Percentiles rank a stretch among this genome's conserved stretches.
These are phyloP conservation scores for Calameuta pallipes DNA, from an alignment of 2,888 invertebrate species.

Conservation along the genomic window DNA sequence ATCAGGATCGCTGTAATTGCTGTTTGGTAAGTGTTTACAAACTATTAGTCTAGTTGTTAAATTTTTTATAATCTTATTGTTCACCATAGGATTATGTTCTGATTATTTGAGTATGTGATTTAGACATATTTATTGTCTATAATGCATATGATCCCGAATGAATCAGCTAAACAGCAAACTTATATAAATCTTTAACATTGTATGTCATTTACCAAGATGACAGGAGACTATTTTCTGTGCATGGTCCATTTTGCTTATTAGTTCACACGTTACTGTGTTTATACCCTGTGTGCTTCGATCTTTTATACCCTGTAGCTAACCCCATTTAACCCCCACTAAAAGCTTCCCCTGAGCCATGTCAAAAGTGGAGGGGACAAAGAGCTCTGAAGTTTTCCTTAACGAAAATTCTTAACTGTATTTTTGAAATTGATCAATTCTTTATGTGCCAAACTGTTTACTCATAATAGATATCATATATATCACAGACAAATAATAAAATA, in stretches of 20 bases:
- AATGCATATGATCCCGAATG: no score
- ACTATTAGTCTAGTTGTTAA: no score
- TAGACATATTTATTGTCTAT: no score
- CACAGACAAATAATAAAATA: no score
- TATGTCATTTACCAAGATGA: constrained; percentile 34
- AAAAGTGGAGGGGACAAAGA: background rate
- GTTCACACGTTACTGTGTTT: constrained; percentile 38
- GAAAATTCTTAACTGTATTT: no score
- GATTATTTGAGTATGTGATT: no score
- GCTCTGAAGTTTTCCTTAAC: background rate
- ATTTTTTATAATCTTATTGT: background rate
- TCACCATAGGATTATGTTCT: no score
- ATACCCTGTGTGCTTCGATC: constrained; percentile 25
- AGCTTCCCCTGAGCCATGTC: background rate
- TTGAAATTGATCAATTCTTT: no score
- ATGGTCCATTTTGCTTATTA: constrained; percentile 33
- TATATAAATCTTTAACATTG: background rate
- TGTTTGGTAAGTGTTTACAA: constrained; percentile 44
- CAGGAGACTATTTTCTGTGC: constrained; percentile 26
- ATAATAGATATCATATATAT: no score
- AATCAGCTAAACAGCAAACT: background rate
- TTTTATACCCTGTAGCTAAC: constrained; percentile 49
- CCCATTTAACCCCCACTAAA: constrained; percentile 36
- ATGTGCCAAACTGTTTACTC: no score
- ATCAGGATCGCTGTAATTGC: constrained; percentile 43